Percentiles rank a stretch among this genome's conserved stretches.
Conservation (phyloP, 2,797 vertebrate genomes). For the Valencia hispanica region DNA sequence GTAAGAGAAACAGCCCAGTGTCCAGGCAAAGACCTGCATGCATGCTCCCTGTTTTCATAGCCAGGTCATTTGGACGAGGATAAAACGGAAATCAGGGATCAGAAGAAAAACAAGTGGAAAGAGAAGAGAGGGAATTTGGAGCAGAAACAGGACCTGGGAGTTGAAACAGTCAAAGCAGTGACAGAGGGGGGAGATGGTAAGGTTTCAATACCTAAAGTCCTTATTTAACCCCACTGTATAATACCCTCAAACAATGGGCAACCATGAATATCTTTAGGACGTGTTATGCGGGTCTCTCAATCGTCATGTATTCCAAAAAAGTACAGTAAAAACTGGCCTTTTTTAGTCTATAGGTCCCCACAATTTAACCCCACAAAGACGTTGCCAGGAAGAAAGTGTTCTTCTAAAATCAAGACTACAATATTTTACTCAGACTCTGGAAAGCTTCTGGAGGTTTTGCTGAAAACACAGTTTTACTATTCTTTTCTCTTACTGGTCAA, state of each 20-base stretch:
- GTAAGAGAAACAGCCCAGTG: background rate
- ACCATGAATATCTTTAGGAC: too few species aligned
- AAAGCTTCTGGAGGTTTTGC: background rate
- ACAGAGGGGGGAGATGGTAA: conserved; percentile 5
- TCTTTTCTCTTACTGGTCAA: background rate
- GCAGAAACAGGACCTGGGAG: conserved; percentile 18
- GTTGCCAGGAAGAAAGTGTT: too few species aligned
- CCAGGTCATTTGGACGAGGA: conserved; percentile 53
- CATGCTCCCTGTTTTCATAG: conserved; percentile 43
- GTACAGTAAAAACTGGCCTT: background rate
- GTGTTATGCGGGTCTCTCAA: too few species aligned
- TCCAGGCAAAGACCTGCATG: conserved; percentile 4
- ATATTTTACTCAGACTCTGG: background rate
- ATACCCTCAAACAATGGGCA: background rate
- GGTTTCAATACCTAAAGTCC: background rate
- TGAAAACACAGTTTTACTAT: background rate
- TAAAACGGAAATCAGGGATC: conserved; percentile 44
- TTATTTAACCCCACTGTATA: background rate
- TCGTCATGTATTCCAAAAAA: background rate
- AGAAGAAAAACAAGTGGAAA: conserved; percentile 15
- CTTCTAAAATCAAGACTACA: background rate
- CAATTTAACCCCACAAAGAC: too few species aligned
- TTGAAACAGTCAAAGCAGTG: conserved; percentile 15
- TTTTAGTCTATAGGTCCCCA: too few species aligned
- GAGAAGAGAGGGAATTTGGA: conserved; percentile 22